Evolutionary conservation across 2,797 vertebrate species (phyloP), one percentile per base, ranked within the genome.

Genomic region (Lagocephalus sceleratus): DNA sequence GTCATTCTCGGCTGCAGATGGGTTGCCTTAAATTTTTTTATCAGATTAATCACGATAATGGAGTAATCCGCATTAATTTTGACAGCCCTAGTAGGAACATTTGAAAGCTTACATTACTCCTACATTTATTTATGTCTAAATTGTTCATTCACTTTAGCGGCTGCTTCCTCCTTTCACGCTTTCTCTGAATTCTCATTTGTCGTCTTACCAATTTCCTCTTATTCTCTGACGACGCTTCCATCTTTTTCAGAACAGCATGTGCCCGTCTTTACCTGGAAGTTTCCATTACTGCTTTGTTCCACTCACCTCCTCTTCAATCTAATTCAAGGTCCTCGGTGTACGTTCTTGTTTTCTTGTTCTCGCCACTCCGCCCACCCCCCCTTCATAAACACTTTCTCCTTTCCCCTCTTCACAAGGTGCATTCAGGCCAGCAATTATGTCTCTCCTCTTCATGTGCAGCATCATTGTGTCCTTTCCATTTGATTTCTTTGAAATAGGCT

Each of bases 271-370:
- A 15, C 39, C 48, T 11, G 22, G 8, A 50, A 17, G 39, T 75
- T 73, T 50, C 17, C 49, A 42, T 74, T 57, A 44, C 54, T 45
- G 42, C 57, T 66, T 43, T 48, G 22, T 51, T 75, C 53, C 38
- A 23, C 54, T 69, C 59, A 26, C 47, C 55, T 20, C 69, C 12
- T 72, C 59, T 67, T 67, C 65, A 63, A 51, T 59, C 71, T 20
- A 17, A 47, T 39, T 75, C 57, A 73, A 78, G 72, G 78, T 81
- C 72, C 50, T 72, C 16, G 5, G 2, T 72, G 22, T 44, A 29
- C 41, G 14, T 12, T 9, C 43, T 16, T 46, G 5, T 43, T 1
- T 58, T 47, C 16, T 47, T 26, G 50, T 42, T 26, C 32, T 22
- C 60, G n/a, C n/a, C n/a, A n/a, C 19, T 26, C 26, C 39, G 6